Evolutionary conservation across 2,797 vertebrate genomes (phyloP), one percentile per base, ranked within the genome.

Genomic region (Premnoplex brunnescens): DNA sequence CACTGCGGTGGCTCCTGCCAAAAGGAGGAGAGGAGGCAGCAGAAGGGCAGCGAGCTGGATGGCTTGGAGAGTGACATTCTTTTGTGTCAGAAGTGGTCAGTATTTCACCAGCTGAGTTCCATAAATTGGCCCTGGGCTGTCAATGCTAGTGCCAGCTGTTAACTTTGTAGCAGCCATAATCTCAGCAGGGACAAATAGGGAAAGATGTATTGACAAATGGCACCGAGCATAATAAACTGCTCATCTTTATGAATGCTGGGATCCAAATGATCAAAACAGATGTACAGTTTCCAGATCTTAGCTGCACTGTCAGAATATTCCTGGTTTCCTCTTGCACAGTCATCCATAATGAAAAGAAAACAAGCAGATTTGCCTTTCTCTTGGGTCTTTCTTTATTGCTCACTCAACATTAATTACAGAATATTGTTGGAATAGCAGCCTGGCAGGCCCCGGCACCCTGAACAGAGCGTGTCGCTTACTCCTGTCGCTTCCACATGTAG

Each of bases 241-340:
- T 97, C 96, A 92, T 94, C 88, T 97, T 97, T 96, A 94, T 91
- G 95, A 97, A 96, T 96, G 94, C 94, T 95, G 96, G 95, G 95
- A 96, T 97, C 94, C 93, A 97, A 96, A 97, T 95, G 95, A 96
- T 96, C 95, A 94, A 97, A 97, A 95, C 97, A 97, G 97, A 97
- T 97, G 97, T 93, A 96, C 96, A 92, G 93, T 96, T 97, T 96
- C 88, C 94, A 95, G 94, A 94, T 97, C 96, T 97, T 96, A 93
- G 94, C 93, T 93, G 88, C 91, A 94, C 94, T 96, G 94, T 97
- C 95, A 97, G 96, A 95, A 83, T 89, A 89, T 94, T 96, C 96
- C 93, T 92, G 75, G 32, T 95, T 96, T 97, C 91, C 88, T 94
- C 93, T 94, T 94, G 92, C 92, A 83, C 24, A 92, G 91, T 93